Percentiles rank a stretch among this genome's conserved stretches.
phyloP scores from a whole-genome alignment of 2,888 invertebrate genomes.

The Tromatobia lineatoria region DNA sequence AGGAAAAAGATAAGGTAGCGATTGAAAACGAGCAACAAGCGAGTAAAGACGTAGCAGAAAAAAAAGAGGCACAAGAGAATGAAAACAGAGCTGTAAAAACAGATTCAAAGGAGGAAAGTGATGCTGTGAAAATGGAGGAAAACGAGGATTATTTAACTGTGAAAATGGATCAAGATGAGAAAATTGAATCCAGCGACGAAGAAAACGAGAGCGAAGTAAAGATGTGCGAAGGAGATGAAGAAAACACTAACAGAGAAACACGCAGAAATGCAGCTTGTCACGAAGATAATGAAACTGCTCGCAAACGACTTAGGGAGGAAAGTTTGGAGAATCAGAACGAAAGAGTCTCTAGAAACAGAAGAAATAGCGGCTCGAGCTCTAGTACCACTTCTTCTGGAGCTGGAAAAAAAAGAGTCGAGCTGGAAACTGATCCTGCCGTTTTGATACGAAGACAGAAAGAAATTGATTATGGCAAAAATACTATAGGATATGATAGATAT shows the following conservation, averaged over 20 bases:
- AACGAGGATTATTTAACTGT: too few relatives aligned
- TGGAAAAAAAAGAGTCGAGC: constrained; percentile 80
- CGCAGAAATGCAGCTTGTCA: constrained; percentile 18
- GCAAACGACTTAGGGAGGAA: constrained; percentile 78
- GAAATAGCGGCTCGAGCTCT: constrained; percentile 80
- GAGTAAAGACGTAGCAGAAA: constrained; percentile 15
- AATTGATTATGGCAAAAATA: constrained; percentile 98
- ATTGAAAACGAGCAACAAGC: neutral
- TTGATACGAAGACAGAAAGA: constrained; percentile 95
- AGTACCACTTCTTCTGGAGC: constrained; percentile 79
- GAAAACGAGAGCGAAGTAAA: neutral
- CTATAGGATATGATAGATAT: constrained; percentile 94
- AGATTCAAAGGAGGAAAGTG: neutral
- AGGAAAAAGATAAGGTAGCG: neutral
- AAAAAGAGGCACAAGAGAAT: constrained; percentile 29
- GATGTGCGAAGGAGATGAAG: neutral
- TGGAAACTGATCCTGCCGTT: constrained; percentile 91
- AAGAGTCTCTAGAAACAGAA: constrained; percentile 77
- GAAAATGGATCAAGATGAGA: constrained; percentile 1
- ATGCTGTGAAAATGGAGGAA: neutral
- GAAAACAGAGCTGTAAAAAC: neutral
- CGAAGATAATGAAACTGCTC: constrained; percentile 56
- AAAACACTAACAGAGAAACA: neutral
- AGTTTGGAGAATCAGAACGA: constrained; percentile 69
- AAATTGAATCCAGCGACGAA: too few relatives aligned